A percentile compares a stretch with the other conserved stretches of the same genome.
These are phyloP conservation scores for Calidris pugnax DNA, from an alignment of 2,113 vertebrate species.

Conservation along the genomic window DNA sequence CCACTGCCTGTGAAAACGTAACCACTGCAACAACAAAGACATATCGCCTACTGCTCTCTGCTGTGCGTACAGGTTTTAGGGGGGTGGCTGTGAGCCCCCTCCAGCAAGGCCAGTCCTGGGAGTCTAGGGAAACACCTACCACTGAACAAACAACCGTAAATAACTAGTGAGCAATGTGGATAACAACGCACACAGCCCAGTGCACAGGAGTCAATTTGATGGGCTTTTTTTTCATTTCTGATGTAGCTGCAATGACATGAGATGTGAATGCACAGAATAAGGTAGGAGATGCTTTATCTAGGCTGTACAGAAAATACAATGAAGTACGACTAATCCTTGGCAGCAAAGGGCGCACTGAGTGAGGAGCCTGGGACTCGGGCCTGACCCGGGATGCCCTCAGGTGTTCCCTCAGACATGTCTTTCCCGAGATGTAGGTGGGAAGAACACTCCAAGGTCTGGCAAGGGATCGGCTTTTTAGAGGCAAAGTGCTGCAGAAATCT, in stretches of 20 bases:
- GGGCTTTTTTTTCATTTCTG: background rate
- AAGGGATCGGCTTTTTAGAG: background rate
- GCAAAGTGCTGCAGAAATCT: background rate
- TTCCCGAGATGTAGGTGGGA: background rate
- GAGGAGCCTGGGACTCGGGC: background rate
- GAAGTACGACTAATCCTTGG: background rate
- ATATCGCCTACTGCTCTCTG: background rate
- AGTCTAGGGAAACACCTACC: background rate
- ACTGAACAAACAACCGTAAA: background rate
- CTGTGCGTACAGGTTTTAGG: background rate
- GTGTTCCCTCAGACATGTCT: background rate
- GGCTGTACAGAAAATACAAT: background rate
- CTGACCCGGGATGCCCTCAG: background rate
- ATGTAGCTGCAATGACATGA: slow-evolving; percentile 15
- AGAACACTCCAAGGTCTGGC: background rate
- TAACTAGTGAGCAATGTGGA: background rate
- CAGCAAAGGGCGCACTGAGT: background rate
- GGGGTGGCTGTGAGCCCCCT: background rate
- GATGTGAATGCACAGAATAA: slow-evolving; percentile 36
- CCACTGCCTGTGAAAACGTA: background rate
- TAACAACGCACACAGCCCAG: background rate
- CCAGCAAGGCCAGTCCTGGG: background rate
- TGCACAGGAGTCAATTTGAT: background rate
- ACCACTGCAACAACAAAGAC: background rate
- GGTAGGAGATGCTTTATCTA: slow-evolving; percentile 6